Conservation (phyloP, 2,797 vertebrate species). For the Dicrostonyx torquatus region DNA sequence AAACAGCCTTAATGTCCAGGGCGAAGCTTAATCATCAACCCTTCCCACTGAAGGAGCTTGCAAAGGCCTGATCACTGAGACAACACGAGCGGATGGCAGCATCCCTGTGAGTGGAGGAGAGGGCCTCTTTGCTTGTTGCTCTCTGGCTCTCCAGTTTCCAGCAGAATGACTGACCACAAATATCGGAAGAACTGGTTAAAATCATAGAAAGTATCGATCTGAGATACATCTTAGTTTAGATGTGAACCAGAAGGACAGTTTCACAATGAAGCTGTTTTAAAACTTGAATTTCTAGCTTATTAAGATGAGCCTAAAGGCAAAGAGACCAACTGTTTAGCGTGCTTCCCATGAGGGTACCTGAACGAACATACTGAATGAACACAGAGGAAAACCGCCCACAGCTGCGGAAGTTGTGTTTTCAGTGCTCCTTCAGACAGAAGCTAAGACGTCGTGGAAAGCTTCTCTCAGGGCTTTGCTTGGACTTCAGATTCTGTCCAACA, state of each 20-base stretch:
- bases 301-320: constrained; percentile 38
- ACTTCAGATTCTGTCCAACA: constrained; percentile 33
- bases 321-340: constrained; percentile 11
- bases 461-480: neutral
- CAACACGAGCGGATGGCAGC: neutral
- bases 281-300: constrained; percentile 58
- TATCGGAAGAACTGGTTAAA: constrained; percentile 40
- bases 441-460: neutral
- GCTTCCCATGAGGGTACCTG: neutral
- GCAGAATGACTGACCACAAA: neutral
- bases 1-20: neutral
- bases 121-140: neutral
- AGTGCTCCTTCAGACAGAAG: neutral
- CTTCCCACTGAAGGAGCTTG: neutral
- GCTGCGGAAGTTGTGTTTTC: constrained; percentile 7
- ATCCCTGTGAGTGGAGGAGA: neutral
- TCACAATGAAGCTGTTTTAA: neutral
- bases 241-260: constrained; percentile 36
- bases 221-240: neutral
- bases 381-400: neutral
- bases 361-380: neutral
- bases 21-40: neutral
- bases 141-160: neutral
- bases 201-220: neutral
- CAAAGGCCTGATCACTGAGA: neutral